Percentiles rank a stretch among this genome's conserved stretches.
Conservation (phyloP, 1,140 invertebrate genomes). For the Heliconius hewitsoni region DNA sequence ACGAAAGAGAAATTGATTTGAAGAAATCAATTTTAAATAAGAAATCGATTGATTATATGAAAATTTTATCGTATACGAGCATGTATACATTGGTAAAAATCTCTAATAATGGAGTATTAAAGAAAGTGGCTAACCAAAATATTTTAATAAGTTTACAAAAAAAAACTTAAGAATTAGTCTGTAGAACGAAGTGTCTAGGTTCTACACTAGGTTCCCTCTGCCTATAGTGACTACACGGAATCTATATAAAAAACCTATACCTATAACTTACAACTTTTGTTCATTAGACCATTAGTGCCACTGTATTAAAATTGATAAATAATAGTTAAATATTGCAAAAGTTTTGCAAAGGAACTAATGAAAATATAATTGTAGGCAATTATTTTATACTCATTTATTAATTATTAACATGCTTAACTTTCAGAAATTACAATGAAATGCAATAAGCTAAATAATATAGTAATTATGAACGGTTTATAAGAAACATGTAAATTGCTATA, state of each 20-base stretch:
- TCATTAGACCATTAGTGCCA: not conserved
- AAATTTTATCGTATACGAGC: not conserved
- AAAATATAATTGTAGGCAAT: conserved; percentile 1
- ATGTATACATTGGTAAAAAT: no score
- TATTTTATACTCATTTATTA: not conserved
- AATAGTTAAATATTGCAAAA: not conserved
- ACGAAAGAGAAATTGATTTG: not conserved
- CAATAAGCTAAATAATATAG: not conserved
- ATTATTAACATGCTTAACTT: not conserved
- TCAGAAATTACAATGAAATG: not conserved
- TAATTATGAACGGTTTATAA: not conserved
- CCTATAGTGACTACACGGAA: no score
- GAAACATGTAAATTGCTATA: not conserved
- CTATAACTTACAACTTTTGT: not conserved
- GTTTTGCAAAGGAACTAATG: not conserved
- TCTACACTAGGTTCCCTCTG: no score
- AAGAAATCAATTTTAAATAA: not conserved
- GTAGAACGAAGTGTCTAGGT: no score
- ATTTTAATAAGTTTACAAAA: no score
- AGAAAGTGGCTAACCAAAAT: no score
- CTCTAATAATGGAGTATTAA: no score
- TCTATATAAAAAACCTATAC: no score
- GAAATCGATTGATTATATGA: not conserved
- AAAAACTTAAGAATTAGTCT: no score
- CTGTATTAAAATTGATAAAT: not conserved